phyloP scores from a whole-genome alignment of 2,888 invertebrate genomes.

The Sesia bembeciformis region DNA sequence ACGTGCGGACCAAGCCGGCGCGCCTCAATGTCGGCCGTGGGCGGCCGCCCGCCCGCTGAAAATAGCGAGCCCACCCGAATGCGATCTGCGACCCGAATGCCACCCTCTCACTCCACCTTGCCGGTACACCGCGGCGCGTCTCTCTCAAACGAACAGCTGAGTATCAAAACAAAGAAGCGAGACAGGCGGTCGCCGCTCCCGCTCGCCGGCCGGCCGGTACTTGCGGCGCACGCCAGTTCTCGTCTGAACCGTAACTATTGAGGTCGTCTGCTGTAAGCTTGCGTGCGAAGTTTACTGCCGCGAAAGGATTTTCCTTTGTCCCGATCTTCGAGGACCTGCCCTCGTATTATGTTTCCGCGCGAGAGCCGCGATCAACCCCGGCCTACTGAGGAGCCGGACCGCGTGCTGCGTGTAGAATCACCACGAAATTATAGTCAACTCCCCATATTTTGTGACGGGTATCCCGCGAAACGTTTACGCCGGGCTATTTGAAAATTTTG shows the following conservation, averaged over 20 bases:
- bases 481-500: constrained; percentile 62
- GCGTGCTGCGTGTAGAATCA: constrained; percentile 46
- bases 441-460: constrained; percentile 67
- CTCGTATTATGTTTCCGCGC: constrained; percentile 69
- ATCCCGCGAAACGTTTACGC: constrained; percentile 65
- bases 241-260: constrained; percentile 58
- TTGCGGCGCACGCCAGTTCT: constrained; percentile 63
- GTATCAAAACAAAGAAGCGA: constrained; percentile 74
- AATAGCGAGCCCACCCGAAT: constrained; percentile 32
- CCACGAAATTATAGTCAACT: constrained; percentile 51
- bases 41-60: constrained; percentile 48
- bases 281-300: constrained; percentile 61
- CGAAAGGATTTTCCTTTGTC: constrained; percentile 72
- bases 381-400: constrained; percentile 65
- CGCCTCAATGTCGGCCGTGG: constrained; percentile 69
- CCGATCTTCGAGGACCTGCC: constrained; percentile 66
- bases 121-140: constrained; percentile 35
- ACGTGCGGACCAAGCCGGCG: constrained; percentile 65
- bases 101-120: constrained; percentile 26
- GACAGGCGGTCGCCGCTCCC: constrained; percentile 67
- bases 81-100: constrained; percentile 10
- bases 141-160: constrained; percentile 66
- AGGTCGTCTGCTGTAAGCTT: constrained; percentile 60
- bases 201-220: constrained; percentile 73
- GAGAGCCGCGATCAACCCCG: constrained; percentile 62